phyloP scores from a whole-genome alignment of 2,797 vertebrate species.

The Trachurus trachurus region DNA sequence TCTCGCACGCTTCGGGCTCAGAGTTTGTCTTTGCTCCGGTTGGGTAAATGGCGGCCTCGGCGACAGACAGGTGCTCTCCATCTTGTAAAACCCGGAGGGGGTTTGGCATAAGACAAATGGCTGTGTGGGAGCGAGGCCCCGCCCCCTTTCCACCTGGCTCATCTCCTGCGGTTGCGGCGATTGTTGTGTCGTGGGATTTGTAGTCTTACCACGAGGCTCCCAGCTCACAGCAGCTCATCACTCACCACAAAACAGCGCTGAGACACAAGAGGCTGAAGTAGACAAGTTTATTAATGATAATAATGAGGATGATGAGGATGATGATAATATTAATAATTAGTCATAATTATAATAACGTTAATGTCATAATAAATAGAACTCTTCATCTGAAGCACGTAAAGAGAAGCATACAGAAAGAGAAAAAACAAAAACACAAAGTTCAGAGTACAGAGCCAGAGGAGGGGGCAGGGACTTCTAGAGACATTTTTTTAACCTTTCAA shows the following conservation, averaged over 20 bases:
- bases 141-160: conserved; percentile 63
- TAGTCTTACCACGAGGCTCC: conserved; percentile 2
- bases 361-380: conserved; percentile 91
- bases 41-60: conserved; percentile 70
- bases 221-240: conserved; percentile 42
- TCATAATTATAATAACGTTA: conserved; percentile 91
- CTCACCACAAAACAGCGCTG: conserved; percentile 60
- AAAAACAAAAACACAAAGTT: conserved; percentile 88
- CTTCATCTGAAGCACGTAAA: conserved; percentile 92
- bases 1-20: conserved; percentile 25
- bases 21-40: conserved; percentile 66
- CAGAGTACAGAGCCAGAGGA: conserved; percentile 84
- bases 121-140: conserved; percentile 36
- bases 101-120: conserved; percentile 68
- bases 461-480: conserved; percentile 77
- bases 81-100: conserved; percentile 66
- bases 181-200: conserved; percentile 51
- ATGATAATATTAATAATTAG: conserved; percentile 87
- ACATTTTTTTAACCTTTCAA: conserved; percentile 82
- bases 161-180: conserved; percentile 31
- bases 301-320: conserved; percentile 85
- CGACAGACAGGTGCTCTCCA: conserved; percentile 75
- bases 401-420: conserved; percentile 93
- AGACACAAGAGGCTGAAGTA: conserved; percentile 76
- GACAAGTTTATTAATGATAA: conserved; percentile 88